Evolutionary conservation across 1,140 invertebrate genomes (phyloP).

Genomic region (Lepidostoma basale): DNA sequence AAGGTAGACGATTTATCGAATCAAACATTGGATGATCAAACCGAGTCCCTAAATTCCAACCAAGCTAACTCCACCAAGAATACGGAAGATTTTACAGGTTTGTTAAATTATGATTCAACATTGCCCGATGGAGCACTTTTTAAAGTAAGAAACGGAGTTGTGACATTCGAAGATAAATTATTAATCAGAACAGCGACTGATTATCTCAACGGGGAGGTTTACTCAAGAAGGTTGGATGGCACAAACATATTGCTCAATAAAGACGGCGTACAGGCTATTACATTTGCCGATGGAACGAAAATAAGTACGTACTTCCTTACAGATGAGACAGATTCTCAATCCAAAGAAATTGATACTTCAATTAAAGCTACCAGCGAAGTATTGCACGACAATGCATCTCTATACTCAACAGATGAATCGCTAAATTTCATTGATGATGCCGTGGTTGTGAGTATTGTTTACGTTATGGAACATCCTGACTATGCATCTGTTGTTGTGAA

Average conservation of each 20-base stretch:
- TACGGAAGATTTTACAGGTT: not conserved
- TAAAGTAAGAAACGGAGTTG: constrained; percentile 4
- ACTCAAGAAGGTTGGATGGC: constrained; percentile 60
- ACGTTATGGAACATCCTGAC: constrained; percentile 60
- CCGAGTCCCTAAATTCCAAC: too few species aligned
- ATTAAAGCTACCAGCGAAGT: too few species aligned
- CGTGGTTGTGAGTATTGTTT: constrained; percentile 52
- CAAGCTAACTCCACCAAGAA: not conserved
- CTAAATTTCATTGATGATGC: constrained; percentile 55
- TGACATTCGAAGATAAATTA: constrained; percentile 4
- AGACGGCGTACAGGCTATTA: constrained; percentile 57
- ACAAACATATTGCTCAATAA: constrained; percentile 60
- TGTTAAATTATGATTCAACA: constrained; percentile 6
- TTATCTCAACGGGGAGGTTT: constrained; percentile 61
- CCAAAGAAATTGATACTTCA: too few species aligned
- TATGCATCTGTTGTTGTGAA: constrained; percentile 61
- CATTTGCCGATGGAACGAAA: constrained; percentile 59
- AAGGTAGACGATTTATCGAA: constrained; percentile 56
- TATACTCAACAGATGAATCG: constrained; percentile 60
- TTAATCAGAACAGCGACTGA: constrained; percentile 49
- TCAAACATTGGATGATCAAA: constrained; percentile 51
- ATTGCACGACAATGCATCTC: too few species aligned
- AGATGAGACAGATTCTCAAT: too few species aligned
- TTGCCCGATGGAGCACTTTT: not conserved
- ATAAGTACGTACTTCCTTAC: constrained; percentile 55